Base-by-base conservation (phyloP, 2,888 invertebrate species). In the Aspidapion aeneum region DNA sequence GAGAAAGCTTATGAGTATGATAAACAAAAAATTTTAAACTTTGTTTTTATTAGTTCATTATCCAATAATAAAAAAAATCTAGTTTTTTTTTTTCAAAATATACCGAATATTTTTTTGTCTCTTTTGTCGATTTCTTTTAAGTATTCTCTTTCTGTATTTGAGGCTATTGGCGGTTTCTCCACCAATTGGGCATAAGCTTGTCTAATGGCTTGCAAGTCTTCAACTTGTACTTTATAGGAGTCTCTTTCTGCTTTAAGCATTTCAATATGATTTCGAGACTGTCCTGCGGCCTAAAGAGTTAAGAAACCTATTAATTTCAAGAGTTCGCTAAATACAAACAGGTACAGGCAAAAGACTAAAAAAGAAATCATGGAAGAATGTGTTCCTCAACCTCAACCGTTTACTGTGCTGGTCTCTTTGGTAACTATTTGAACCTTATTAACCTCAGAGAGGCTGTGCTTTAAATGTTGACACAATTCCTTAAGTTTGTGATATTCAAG, bases 151-250 rank as follows among this genome's bases (percentile, higher is more conserved):
- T 66, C 66, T 22, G 65, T 59, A 35, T 63, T 55, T 9, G 58
- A 19, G n/a, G 58, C 60, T 21, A 61, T 63, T 1, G 69, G 66
- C 18, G 69, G 69, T 55, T 66, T 70, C 7, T 67, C 71, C 1
- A 73, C 68, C 0, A 73, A 63, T 61, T 72, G 70, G 9, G 69
- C 69, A 59, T 73, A 73, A 5, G 72, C 73, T 54, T 70, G 68
- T 60, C 74, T 67, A 17, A 74, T 70, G 16, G 68, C 67, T 61
- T 73, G 69, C 48, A 75, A 65, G 51, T 74, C 72, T 48, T 74
- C 72, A n/a, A 74, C 70, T 67, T 74, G 74, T 0, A 64, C 48
- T 58, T 71, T 72, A 56, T 70, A 74, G 3, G 62, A 57, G 55
- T 70, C 69, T 7, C 68, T 21, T 57, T 72, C 67, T 49, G 64